Percentiles rank a stretch among this genome's conserved stretches.
These are phyloP conservation scores for Gymnoscelis rufifasciata DNA, from an alignment of 2,888 invertebrate species.

Conservation along the genomic window DNA sequence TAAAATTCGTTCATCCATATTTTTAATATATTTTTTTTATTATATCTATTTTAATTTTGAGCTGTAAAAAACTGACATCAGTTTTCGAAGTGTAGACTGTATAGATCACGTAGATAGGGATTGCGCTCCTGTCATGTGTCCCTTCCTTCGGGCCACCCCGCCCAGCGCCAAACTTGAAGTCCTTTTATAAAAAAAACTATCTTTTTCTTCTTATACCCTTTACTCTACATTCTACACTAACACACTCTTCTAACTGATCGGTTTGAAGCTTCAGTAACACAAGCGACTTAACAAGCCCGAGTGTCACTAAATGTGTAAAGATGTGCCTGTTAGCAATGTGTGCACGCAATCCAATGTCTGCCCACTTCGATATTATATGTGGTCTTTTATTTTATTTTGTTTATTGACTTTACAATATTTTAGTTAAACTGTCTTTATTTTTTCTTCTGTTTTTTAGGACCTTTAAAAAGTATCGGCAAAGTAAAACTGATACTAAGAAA, in stretches of 20 bases:
- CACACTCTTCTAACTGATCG: slow-evolving; percentile 41
- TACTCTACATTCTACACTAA: slow-evolving; percentile 60
- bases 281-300: slow-evolving; percentile 46
- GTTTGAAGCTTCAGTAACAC: slow-evolving; percentile 54
- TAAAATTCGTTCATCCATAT: slow-evolving; percentile 3
- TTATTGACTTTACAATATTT: slow-evolving; percentile 59
- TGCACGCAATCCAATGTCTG: slow-evolving; percentile 74
- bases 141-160: slow-evolving; percentile 68
- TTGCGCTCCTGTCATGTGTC: slow-evolving; percentile 46
- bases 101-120: slow-evolving; percentile 61
- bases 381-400: slow-evolving; percentile 67
- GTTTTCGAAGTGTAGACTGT: slow-evolving; percentile 68
- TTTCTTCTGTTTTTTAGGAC: slow-evolving; percentile 43
- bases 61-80: slow-evolving; percentile 16
- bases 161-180: slow-evolving; percentile 71
- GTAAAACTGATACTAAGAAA: not conserved
- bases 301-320: slow-evolving; percentile 50
- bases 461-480: too few relatives aligned
- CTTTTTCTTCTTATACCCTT: slow-evolving; percentile 50
- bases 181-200: slow-evolving; percentile 50
- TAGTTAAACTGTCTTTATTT: slow-evolving; percentile 61
- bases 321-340: slow-evolving; percentile 74
- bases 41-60: not conserved
- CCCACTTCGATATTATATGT: slow-evolving; percentile 76
- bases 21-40: slow-evolving; percentile 5